Evolutionary conservation across 37 sponge, comb jelly and placozoan species (phyloP).

Genomic region (Dysidea cf. avara): DNA sequence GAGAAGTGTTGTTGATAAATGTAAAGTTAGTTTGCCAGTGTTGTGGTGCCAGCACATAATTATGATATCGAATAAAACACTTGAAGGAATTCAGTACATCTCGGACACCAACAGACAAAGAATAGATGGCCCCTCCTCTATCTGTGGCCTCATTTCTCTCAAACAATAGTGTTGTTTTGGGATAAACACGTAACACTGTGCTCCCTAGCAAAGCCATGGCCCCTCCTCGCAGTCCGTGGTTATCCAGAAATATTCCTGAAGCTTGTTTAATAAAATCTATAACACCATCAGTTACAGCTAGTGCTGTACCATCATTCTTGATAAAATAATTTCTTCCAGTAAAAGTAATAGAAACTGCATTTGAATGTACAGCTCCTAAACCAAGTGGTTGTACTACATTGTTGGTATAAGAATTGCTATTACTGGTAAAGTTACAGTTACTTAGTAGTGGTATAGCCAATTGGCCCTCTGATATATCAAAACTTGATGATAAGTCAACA

Average conservation of each 20-base stretch:
- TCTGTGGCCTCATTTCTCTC: conserved; percentile 12
- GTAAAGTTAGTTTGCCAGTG: conserved; percentile 15
- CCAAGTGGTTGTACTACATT: conserved; percentile 3
- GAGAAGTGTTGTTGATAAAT: conserved; percentile 25
- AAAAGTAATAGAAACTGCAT: conserved; percentile 24
- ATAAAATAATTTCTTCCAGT: neutral
- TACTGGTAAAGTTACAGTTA: conserved; percentile 19
- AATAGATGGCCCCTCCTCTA: conserved; percentile 41
- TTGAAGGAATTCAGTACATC: conserved; percentile 22
- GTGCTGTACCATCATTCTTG: conserved; percentile 8
- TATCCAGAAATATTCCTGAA: conserved; percentile 11
- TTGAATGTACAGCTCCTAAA: conserved; percentile 36
- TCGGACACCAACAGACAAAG: conserved; percentile 2
- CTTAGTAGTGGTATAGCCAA: conserved; percentile 4
- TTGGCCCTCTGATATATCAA: neutral
- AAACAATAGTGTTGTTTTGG: neutral
- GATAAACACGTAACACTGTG: conserved; percentile 3
- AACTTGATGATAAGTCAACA: conserved; percentile 15
- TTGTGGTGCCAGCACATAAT: neutral
- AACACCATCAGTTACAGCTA: conserved; percentile 1
- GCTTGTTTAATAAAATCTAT: neutral
- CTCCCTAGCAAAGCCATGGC: conserved; percentile 26
- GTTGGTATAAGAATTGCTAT: neutral
- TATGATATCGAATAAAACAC: conserved; percentile 32
- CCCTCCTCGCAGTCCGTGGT: conserved; percentile 33